These are phyloP conservation scores for Varanus komodoensis DNA, from an alignment of 2,113 vertebrate species.

Conservation along the genomic window DNA sequence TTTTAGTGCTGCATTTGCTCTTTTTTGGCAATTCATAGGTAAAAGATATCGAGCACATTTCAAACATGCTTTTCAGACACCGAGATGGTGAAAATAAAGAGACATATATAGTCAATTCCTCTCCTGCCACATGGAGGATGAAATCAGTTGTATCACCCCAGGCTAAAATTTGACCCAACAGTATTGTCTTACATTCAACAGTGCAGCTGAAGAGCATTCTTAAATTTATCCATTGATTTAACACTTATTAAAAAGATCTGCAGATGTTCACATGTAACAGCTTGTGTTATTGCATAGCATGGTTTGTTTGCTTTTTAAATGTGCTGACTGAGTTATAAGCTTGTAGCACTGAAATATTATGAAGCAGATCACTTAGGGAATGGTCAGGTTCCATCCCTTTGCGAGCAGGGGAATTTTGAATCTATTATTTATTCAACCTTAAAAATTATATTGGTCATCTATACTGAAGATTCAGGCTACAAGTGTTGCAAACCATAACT, in stretches of 20 bases:
- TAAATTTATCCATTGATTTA: background rate
- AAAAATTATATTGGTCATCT: constrained; percentile 19
- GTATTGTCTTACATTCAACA: constrained; percentile 1
- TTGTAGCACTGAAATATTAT: background rate
- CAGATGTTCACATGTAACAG: background rate
- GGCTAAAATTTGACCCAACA: background rate
- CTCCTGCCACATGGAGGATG: background rate
- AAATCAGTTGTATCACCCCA: background rate
- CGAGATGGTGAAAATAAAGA: background rate
- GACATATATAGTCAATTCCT: background rate
- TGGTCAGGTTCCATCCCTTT: background rate
- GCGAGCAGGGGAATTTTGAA: constrained; percentile 11
- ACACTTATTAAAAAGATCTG: constrained; percentile 21
- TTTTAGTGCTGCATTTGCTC: no score
- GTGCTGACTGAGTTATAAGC: background rate
- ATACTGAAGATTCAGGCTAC: constrained; percentile 17
- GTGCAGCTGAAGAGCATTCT: constrained; percentile 13
- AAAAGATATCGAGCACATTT: background rate
- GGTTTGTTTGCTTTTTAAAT: constrained; percentile 11
- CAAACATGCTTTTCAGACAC: background rate
- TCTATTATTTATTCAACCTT: constrained; percentile 26
- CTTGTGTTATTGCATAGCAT: constrained; percentile 7
- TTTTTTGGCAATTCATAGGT: no score
- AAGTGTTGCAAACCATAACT: constrained; percentile 32
- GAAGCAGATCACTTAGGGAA: constrained; percentile 3